These are phyloP conservation scores for Etia nguti DNA, from an alignment of 2,113 vertebrate genomes.

Conservation along the genomic window DNA sequence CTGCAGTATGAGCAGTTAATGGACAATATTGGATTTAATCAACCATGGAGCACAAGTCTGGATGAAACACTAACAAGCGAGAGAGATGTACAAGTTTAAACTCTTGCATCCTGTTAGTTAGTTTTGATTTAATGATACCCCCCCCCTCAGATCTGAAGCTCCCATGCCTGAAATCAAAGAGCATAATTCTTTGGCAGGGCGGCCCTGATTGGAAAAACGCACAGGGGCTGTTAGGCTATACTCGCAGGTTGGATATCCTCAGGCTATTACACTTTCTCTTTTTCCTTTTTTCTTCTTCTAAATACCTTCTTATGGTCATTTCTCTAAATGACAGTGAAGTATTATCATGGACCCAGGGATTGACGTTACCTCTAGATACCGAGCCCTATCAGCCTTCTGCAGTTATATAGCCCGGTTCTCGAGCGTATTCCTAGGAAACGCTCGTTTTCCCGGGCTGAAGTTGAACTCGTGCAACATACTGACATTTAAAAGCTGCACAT, in stretches of 20 bases:
- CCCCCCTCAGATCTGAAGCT: neutral
- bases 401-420: neutral
- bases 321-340: slow-evolving; percentile 49
- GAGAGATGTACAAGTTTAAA: neutral
- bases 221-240: slow-evolving; percentile 8
- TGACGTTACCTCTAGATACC: slow-evolving; percentile 8
- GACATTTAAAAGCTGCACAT: slow-evolving; percentile 52
- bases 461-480: slow-evolving; percentile 6
- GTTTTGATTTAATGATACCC: neutral
- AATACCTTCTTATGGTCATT: slow-evolving; percentile 18
- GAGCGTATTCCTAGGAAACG: neutral
- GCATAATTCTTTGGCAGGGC: neutral
- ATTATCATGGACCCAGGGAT: slow-evolving; percentile 14
- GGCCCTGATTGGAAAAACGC: neutral
- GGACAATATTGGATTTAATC: slow-evolving; percentile 24
- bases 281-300: neutral
- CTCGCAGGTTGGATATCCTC: slow-evolving; percentile 13
- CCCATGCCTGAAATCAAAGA: neutral
- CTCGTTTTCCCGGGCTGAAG: neutral
- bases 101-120: neutral
- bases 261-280: neutral
- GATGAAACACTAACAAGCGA: neutral
- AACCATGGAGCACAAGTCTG: neutral
- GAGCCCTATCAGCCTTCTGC: slow-evolving; percentile 32
- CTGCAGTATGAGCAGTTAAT: neutral